Percentiles rank a stretch among this genome's conserved stretches.
These are phyloP conservation scores for Tinea pellionella DNA, from an alignment of 2,888 invertebrate genomes.

Conservation along the genomic window DNA sequence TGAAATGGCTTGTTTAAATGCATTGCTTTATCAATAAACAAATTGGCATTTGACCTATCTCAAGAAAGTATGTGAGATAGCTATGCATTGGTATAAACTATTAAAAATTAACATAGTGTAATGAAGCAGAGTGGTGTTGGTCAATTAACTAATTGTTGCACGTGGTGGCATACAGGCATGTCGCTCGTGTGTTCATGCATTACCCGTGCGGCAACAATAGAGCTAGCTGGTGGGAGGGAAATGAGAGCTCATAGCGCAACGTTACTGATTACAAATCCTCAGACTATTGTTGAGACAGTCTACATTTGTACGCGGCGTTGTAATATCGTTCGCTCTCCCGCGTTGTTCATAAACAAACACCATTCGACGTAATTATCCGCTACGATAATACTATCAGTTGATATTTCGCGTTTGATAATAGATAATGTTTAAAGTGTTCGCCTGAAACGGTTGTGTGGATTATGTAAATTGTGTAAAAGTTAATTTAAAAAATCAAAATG, in stretches of 20 bases:
- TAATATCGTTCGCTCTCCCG: not conserved
- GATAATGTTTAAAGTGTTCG: conserved; percentile 55
- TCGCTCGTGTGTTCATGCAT: not conserved
- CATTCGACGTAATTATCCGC: conserved; percentile 27
- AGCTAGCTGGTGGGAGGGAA: conserved; percentile 1
- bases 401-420: conserved; percentile 55
- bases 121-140: not conserved
- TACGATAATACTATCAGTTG: conserved; percentile 56
- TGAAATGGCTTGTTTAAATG: not conserved
- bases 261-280: not conserved
- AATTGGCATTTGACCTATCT: not conserved
- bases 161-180: too few relatives aligned
- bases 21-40: not conserved
- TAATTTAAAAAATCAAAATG: conserved; percentile 36
- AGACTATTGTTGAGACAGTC: not conserved
- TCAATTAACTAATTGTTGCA: conserved; percentile 6
- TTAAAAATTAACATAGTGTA: not conserved
- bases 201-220: conserved; percentile 3
- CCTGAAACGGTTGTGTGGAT: conserved; percentile 33
- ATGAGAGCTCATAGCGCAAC: not conserved
- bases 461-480: conserved; percentile 53
- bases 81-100: not conserved
- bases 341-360: not conserved
- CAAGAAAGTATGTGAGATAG: not conserved
- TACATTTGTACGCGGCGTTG: not conserved